Conservation (phyloP, 2,797 vertebrate species). For the Taeniopygia guttata region DNA sequence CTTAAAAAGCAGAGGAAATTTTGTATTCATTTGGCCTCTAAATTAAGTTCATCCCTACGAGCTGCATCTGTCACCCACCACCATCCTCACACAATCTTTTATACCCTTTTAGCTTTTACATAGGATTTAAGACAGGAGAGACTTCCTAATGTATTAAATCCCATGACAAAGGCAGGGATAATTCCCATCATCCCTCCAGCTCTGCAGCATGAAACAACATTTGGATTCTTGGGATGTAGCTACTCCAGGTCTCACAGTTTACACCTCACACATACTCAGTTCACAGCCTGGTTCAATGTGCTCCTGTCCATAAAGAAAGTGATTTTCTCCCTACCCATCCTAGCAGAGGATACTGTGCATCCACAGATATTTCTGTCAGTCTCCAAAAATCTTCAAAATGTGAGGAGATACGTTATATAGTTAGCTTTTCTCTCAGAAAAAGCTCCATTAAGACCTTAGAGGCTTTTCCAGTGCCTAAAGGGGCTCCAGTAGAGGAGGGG, state of each 20-base stretch:
- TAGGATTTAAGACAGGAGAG: neutral
- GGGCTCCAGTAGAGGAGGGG: neutral
- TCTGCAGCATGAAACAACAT: neutral
- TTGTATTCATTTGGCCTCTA: neutral
- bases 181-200: neutral
- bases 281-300: neutral
- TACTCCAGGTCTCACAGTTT: neutral
- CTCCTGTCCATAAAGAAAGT: neutral
- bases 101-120: neutral
- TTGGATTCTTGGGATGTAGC: neutral
- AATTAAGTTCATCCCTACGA: neutral
- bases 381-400: neutral
- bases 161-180: neutral
- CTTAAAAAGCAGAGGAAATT: neutral
- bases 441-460: neutral
- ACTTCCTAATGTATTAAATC: neutral
- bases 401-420: accelerated
- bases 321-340: neutral
- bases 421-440: neutral
- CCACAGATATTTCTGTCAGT: neutral
- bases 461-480: neutral
- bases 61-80: neutral
- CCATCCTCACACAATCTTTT: neutral
- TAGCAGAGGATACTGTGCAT: neutral
- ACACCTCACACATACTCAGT: neutral